Conservation (phyloP, 2,797 vertebrate species). For the Coregonus sp. region DNA sequence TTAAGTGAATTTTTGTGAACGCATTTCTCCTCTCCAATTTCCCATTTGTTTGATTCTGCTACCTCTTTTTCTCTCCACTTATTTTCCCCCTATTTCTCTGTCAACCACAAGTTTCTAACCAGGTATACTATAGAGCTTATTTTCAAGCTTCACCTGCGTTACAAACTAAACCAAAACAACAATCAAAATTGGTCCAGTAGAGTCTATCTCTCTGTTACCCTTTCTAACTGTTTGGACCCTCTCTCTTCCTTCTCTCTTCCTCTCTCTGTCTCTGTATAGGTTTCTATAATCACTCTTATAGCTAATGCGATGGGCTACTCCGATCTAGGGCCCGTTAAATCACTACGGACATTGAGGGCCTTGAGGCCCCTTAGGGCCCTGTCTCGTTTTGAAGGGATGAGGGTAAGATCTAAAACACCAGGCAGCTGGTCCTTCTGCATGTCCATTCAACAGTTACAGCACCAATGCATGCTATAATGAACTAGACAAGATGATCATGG, state of each 20-base stretch:
- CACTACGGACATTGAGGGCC: conserved; percentile 99
- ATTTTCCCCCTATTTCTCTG: conserved; percentile 80
- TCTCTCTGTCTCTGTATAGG: conserved; percentile 93
- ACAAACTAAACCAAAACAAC: conserved; percentile 73
- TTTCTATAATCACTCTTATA: conserved; percentile 99
- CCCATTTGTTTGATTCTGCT: conserved; percentile 77
- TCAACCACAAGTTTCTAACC: conserved; percentile 96
- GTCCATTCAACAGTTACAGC: conserved; percentile 72
- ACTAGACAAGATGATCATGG: conserved; percentile 73
- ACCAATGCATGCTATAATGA: conserved; percentile 74
- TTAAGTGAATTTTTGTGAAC: conserved; percentile 76
- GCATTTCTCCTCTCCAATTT: conserved; percentile 74
- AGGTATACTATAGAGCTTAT: conserved; percentile 84
- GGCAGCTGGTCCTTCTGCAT: conserved; percentile 94
- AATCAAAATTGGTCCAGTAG: conserved; percentile 67
- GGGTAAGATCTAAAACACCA: conserved; percentile 90
- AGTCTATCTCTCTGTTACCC: conserved; percentile 66
- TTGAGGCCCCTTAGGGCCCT: conserved; percentile 99
- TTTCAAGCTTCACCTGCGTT: conserved; percentile 69
- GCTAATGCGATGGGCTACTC: conserved; percentile 99
- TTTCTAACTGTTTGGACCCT: conserved; percentile 86
- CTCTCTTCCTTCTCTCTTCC: conserved; percentile 66
- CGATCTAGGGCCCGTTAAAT: conserved; percentile 99
- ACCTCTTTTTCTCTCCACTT: conserved; percentile 53
- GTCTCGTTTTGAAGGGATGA: conserved; percentile 99